Evolutionary conservation across 2,888 invertebrate species (phyloP), one percentile per base, ranked within the genome.

Genomic region (Allygus modestus): DNA sequence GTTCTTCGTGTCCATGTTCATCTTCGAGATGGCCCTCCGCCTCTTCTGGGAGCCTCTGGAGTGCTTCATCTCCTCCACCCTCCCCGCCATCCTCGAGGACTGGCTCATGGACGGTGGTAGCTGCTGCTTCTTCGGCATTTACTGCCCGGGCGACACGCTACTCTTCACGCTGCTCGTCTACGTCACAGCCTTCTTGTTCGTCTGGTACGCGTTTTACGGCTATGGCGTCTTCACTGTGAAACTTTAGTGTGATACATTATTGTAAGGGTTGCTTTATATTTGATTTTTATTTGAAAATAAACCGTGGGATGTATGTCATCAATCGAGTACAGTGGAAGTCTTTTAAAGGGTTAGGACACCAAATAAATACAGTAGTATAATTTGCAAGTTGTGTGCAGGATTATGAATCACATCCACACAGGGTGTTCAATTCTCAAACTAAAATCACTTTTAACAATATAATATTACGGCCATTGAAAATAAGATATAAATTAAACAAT

Each of bases 21-120:
- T 79, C 31, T 58, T 79, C 54, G 79, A 79, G 79, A 79, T 58
- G 58, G 58, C 58, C n/a, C n/a, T 79, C 1, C 23, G 58, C 5
- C 28, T 79, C 58, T 79, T 79, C 79, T 79, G 79, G 79, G 79
- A 79, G 33, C 79, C 79, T 0, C 51, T 79, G 58, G 79, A 79
- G 58, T 79, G 79, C 23, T 79, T 79, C 58, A 7, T 79, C 33
- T 79, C 79, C 58, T 33, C 79, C 20, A 12, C 33, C 17, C 37
- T 79, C 5, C 79, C 79, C n/a, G 5, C 79, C 1, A 9, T 31
- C 23, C 0, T 51, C 1, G 79, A 79, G 51, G n/a, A 2, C 54
- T 58, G 37, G 51, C 20, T 79, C 33, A 1, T 51, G 33, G 58
- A 20, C n/a, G 46, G n/a, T 28, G 79, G 58, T 1, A n/a, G 28